A percentile compares a stretch with the other conserved stretches of the same genome.
Conservation (phyloP, 2,797 vertebrate genomes). For the Anniella stebbinsi region DNA sequence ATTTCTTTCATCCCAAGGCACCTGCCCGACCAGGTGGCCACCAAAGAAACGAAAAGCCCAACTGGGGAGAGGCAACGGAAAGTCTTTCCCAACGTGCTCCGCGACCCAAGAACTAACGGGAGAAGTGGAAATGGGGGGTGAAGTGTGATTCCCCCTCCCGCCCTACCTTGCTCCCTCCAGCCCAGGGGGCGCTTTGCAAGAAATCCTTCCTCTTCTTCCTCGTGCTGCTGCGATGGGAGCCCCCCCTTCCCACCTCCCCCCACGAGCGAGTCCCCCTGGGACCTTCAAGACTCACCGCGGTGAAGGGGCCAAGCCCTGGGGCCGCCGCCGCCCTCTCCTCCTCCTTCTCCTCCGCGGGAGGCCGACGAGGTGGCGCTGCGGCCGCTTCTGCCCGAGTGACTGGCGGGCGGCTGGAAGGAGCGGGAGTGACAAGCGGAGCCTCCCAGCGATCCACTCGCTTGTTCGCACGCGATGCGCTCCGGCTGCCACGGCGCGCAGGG, state of each 20-base stretch:
- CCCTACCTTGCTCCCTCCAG: background rate
- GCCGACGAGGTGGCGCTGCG: background rate
- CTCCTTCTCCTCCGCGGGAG: background rate
- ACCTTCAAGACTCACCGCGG: background rate
- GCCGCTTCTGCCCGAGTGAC: background rate
- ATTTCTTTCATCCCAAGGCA: background rate
- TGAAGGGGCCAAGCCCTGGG: background rate
- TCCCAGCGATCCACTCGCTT: background rate
- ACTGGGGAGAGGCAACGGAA: no score
- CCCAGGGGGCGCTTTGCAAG: no score
- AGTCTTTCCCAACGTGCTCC: background rate
- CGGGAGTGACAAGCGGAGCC: conserved; percentile 13
- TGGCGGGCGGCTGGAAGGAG: background rate
- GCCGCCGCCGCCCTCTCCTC: background rate
- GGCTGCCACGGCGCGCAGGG: background rate
- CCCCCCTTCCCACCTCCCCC: background rate
- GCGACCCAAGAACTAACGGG: background rate
- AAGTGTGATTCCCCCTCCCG: no score
- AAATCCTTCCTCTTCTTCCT: background rate
- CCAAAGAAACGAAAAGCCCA: no score
- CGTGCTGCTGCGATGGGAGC: background rate
- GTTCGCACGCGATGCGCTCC: conserved; percentile 32
- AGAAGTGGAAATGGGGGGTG: no score
- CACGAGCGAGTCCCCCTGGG: no score
- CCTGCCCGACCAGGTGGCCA: background rate